Evolutionary conservation across 2,113 vertebrate species (phyloP).

Genomic region (Camelus bactrianus): DNA sequence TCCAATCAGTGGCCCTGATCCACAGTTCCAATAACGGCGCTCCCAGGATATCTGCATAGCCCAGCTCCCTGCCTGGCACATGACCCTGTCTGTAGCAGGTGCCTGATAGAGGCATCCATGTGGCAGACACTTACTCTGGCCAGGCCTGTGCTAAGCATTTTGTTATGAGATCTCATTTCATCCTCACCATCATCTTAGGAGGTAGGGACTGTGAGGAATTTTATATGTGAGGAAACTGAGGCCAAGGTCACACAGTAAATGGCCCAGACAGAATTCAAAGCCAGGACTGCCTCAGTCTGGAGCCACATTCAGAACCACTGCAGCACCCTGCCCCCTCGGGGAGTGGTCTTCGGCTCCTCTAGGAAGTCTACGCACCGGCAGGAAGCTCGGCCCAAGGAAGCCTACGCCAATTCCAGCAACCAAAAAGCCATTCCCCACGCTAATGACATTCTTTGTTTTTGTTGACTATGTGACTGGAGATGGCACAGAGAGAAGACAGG

Average conservation of each 20-base stretch:
- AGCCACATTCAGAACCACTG: neutral
- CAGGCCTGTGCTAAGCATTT: neutral
- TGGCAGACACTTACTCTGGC: neutral
- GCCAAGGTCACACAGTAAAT: neutral
- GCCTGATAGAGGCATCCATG: neutral
- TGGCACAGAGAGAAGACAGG: neutral
- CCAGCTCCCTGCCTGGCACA: neutral
- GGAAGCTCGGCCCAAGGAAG: neutral
- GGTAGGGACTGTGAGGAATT: neutral
- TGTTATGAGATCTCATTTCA: neutral
- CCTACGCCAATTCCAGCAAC: neutral
- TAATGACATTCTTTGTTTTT: neutral
- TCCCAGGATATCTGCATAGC: neutral
- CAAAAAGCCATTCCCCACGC: neutral
- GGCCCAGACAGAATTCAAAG: neutral
- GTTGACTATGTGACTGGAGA: neutral
- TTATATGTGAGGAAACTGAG: neutral
- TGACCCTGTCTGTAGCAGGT: neutral
- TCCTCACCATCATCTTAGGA: neutral
- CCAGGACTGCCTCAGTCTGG: neutral
- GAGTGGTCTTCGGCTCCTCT: neutral
- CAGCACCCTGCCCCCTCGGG: rapidly evolving
- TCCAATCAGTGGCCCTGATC: neutral
- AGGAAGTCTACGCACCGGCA: neutral
- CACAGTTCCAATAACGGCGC: neutral